These are phyloP conservation scores for Leuciscus waleckii DNA, from an alignment of 2,797 vertebrate species.

Conservation along the genomic window DNA sequence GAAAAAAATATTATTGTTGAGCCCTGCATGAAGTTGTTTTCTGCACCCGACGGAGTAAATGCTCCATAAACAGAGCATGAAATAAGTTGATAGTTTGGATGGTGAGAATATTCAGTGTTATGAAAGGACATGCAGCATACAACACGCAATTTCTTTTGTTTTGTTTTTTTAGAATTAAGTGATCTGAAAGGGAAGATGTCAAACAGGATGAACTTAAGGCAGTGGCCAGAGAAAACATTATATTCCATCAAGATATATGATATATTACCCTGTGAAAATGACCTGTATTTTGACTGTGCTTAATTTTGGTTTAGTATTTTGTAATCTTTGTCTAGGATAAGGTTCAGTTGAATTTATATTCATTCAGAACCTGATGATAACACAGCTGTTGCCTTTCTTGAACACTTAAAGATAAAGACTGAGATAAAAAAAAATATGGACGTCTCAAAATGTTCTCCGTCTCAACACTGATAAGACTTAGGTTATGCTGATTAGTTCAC, in stretches of 20 bases:
- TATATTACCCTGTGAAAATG: conserved; percentile 2
- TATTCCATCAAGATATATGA: conserved; percentile 17
- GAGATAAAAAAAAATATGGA: too few relatives aligned
- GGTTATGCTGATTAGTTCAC: too few relatives aligned
- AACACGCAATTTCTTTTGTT: not conserved
- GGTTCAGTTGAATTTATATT: too few relatives aligned
- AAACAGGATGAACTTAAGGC: not conserved
- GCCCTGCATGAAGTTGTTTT: not conserved
- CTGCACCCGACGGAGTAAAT: not conserved
- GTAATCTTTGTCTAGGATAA: too few relatives aligned
- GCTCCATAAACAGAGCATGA: not conserved
- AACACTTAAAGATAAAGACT: too few relatives aligned
- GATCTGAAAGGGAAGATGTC: not conserved
- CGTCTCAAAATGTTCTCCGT: too few relatives aligned
- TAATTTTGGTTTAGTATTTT: too few relatives aligned
- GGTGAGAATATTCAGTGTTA: not conserved
- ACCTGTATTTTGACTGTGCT: too few relatives aligned
- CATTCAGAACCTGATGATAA: too few relatives aligned
- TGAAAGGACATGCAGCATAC: not conserved
- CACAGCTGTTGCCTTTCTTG: too few relatives aligned
- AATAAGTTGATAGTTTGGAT: not conserved
- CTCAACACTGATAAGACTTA: too few relatives aligned
- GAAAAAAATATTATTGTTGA: not conserved
- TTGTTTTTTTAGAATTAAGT: not conserved
- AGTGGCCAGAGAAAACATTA: not conserved